A percentile compares a stretch with the other conserved stretches of the same genome.
Evolutionary conservation across 1,140 invertebrate genomes (phyloP).

Genomic region (Leptopilina clavipes): DNA sequence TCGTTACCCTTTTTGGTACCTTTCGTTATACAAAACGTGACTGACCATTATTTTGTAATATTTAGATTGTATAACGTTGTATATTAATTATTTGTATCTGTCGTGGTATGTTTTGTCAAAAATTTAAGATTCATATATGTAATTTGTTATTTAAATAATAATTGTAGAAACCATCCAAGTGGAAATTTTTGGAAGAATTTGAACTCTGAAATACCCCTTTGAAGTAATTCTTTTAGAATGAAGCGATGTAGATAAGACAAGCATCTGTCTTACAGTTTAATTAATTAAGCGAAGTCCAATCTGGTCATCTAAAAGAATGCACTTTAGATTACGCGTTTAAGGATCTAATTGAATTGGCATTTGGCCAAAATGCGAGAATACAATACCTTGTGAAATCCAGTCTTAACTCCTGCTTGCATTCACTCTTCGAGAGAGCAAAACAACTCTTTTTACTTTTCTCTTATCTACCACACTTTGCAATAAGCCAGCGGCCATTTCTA

Average conservation of each 20-base stretch:
- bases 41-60: no score
- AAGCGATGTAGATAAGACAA: not conserved
- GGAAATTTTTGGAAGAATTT: no score
- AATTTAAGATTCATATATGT: no score
- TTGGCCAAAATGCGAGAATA: conserved; percentile 21
- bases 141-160: no score
- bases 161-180: no score
- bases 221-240: not conserved
- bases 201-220: no score
- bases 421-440: not conserved
- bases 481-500: not conserved
- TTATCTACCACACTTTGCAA: conserved; percentile 1
- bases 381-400: conserved; percentile 18
- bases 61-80: no score
- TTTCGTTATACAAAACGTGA: no score
- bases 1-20: no score
- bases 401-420: not conserved
- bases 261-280: not conserved
- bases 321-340: conserved; percentile 28
- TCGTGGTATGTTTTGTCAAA: no score
- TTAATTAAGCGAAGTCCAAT: not conserved
- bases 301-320: conserved; percentile 5
- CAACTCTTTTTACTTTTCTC: conserved; percentile 11
- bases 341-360: conserved; percentile 25
- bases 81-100: no score